Conservation (phyloP, 1,140 invertebrate genomes). For the Melitaea cinxia region DNA sequence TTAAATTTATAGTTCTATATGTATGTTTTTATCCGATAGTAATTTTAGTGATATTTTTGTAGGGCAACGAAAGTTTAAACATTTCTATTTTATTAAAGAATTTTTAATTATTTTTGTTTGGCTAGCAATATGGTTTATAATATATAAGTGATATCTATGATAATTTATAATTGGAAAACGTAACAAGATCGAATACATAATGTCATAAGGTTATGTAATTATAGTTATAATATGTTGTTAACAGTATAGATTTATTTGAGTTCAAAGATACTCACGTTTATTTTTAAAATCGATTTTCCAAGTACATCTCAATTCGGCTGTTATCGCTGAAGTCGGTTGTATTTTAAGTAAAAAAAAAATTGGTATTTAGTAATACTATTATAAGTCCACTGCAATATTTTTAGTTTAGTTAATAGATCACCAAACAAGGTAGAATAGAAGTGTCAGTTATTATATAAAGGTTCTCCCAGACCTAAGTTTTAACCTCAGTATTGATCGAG, state of each 20-base stretch:
- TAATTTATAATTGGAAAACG: conserved; percentile 1
- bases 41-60: conserved; percentile 9
- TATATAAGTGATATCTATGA: neutral
- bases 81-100: neutral
- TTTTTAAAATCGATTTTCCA: neutral
- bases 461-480: too few species aligned
- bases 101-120: neutral
- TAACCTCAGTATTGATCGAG: conserved; percentile 27
- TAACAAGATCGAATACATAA: conserved; percentile 1
- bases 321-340: too few species aligned
- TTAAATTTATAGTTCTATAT: neutral
- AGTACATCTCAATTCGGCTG: neutral
- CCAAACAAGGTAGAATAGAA: conserved; percentile 5
- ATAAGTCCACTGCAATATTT: neutral
- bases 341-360: too few species aligned
- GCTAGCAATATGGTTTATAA: neutral
- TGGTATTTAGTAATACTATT: too few species aligned
- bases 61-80: conserved; percentile 2
- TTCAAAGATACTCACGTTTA: neutral
- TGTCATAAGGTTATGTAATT: neutral
- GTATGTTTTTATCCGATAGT: neutral
- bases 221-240: neutral
- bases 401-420: neutral
- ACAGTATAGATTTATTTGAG: neutral
- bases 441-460: conserved; percentile 6